Percentiles rank a stretch among this genome's conserved stretches.
Conservation (phyloP, 2,797 vertebrate species). For the Steatocranus sp. region DNA sequence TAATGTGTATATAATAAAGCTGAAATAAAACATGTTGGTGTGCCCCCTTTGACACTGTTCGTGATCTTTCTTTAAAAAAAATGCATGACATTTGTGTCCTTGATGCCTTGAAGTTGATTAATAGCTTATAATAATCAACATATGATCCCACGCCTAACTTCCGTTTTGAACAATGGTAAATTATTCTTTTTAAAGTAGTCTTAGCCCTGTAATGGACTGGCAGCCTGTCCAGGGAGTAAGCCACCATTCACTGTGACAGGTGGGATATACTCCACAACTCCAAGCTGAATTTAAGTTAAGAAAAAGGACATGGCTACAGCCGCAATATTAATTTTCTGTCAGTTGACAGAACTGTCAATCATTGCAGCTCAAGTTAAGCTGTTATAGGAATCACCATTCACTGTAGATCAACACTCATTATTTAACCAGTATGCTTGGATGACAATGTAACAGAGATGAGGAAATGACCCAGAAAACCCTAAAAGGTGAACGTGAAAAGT, state of each 20-base stretch:
- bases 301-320: neutral
- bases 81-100: neutral
- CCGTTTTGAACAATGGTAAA: neutral
- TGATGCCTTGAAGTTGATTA: neutral
- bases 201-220: neutral
- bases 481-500: constrained; percentile 14
- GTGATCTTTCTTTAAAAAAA: neutral
- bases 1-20: neutral
- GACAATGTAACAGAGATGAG: neutral
- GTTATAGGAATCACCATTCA: neutral
- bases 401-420: neutral
- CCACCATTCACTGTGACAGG: neutral
- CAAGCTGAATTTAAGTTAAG: neutral
- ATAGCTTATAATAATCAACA: neutral
- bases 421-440: neutral
- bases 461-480: neutral
- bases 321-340: neutral
- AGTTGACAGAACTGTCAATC: neutral
- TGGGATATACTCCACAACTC: neutral
- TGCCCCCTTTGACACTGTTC: neutral
- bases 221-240: neutral
- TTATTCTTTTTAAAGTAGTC: neutral
- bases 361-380: neutral
- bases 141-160: neutral
- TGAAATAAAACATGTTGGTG: neutral